Conservation (phyloP, 1,140 invertebrate species). For the Musca vetustissima region DNA sequence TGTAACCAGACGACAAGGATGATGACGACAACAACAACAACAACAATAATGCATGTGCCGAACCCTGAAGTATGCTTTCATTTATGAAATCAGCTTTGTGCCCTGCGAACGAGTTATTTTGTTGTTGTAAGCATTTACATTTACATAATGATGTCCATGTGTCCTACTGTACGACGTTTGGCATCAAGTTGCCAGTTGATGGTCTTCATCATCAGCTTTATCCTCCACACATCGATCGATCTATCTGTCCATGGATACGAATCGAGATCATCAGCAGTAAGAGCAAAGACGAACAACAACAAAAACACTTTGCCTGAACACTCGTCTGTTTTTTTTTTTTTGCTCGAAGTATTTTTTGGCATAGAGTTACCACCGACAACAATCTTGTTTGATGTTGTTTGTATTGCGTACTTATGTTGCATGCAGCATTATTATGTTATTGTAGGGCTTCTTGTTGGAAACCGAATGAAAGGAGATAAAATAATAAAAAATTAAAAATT, state of each 20-base stretch:
- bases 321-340: background rate
- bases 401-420: no score
- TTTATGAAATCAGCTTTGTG: no score
- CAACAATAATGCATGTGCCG: no score
- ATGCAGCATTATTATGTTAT: no score
- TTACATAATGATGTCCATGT: constrained; percentile 19
- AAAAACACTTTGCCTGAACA: background rate
- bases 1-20: no score
- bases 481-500: no score
- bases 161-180: constrained; percentile 17
- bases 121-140: background rate
- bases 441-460: constrained; percentile 5
- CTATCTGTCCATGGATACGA: background rate
- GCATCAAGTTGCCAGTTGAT: constrained; percentile 11
- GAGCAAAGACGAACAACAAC: background rate
- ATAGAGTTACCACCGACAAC: constrained; percentile 3
- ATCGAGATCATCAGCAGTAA: background rate
- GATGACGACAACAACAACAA: no score
- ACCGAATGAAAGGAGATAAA: no score
- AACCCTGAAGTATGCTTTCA: no score
- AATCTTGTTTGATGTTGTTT: constrained; percentile 3
- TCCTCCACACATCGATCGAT: background rate
- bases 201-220: background rate
- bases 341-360: background rate
- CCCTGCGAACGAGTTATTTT: constrained; percentile 5